Base-by-base conservation (phyloP, 2,113 vertebrate genomes). In the Platysteira castanea region DNA sequence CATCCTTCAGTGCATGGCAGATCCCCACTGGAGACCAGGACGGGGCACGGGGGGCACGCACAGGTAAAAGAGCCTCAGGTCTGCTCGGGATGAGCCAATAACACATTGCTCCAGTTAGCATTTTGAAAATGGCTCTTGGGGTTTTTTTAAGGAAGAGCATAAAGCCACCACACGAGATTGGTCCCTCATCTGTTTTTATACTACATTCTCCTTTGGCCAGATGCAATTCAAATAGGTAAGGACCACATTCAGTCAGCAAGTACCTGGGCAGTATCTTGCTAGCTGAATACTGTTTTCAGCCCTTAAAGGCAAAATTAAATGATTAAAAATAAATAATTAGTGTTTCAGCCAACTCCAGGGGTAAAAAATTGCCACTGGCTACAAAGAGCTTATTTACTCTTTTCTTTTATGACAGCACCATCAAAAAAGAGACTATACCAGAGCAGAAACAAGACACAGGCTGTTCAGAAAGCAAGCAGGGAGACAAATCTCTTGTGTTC, bases 401-500 rank as follows among this genome's bases (percentile, higher is more conserved):
- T 67, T 71, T 49, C 54, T 94, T 90, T 87, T 78, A 67, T 69
- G 53, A 68, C 69, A 94, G 87, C 65, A 95, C 74, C 68, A 86
- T 70, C 46, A 42, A 75, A 86, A 89, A 70, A 39, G 10, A 87
- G 15, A 93, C 27, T 31, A 74, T 44, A 67, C 4, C 33, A 86
- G 77, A 93, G 23, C 37, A 89, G 46, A 78, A 95, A 75, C 11
- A 84, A 78, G 64, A 60, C 46, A 82, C 21, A 64, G 54, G 59
- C 63, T 80, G 39, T 87, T 83, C n/a, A 82, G 78, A 87, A 85
- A 80, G 33, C 67, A 80, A 95, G 68, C 7, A 46, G 49, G 41
- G 70, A 76, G 10, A 75, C 39, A 90, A 71, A 37, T 5, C 37
- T 69, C 46, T 71, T 41, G 46, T 22, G 64, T 89, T 75, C 64